Conservation (phyloP, 2,888 invertebrate species). For the Endotricha flammealis region DNA sequence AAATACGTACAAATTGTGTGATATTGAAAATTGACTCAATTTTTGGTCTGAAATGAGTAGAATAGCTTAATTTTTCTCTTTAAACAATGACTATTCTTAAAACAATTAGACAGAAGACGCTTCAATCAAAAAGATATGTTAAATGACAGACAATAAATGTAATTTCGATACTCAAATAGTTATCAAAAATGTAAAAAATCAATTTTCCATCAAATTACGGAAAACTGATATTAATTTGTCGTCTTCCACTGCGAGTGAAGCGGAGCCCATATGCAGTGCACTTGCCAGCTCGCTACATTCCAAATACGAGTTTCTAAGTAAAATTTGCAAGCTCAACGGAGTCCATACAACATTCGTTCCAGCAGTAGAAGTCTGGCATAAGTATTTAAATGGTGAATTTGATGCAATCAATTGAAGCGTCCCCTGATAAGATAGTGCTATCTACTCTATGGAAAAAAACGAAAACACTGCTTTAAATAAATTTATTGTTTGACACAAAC, state of each 20-base stretch:
- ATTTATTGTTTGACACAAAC: background rate
- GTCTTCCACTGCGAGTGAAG: too few species aligned
- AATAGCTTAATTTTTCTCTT: slow-evolving; percentile 15
- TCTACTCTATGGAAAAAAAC: background rate
- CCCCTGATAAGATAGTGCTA: background rate
- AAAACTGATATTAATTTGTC: too few species aligned
- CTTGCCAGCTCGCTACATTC: too few species aligned
- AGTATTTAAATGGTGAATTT: too few species aligned
- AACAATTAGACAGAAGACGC: slow-evolving; percentile 11
- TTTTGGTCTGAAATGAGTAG: slow-evolving; percentile 62
- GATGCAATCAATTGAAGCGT: slow-evolving; percentile 1
- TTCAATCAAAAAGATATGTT: slow-evolving; percentile 10
- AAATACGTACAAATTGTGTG: slow-evolving; percentile 50
- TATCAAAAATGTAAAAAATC: background rate
- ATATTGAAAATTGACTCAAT: slow-evolving; percentile 72
- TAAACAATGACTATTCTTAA: slow-evolving; percentile 9
- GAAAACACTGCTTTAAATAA: background rate
- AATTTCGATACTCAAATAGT: too few species aligned
- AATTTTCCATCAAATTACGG: background rate
- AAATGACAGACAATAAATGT: too few species aligned
- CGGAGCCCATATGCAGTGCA: too few species aligned
- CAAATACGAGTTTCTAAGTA: too few species aligned
- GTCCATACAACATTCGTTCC: too few species aligned
- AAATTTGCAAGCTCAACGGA: too few species aligned
- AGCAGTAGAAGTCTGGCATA: too few species aligned